Evolutionary conservation across 2,113 vertebrate species (phyloP), one percentile per base, ranked within the genome.

Genomic region (Regulus satrapa): DNA sequence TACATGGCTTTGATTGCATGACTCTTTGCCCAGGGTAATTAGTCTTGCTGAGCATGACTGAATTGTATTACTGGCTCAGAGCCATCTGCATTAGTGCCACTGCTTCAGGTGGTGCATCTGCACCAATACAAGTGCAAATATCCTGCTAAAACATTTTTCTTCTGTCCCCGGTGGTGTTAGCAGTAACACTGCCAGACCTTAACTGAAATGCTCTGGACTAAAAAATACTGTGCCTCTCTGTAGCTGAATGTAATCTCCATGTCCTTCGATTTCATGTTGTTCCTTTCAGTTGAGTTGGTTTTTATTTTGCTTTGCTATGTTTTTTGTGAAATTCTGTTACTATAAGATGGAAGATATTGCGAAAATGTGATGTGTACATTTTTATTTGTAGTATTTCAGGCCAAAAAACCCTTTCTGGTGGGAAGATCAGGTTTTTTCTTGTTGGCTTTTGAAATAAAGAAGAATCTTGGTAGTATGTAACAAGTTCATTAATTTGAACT

Each of bases 21-120:
- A 62, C 69, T 88, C 51, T 90, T 85, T 62, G 67, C 90, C 71
- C 86, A 68, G 29, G 55, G 67, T 96, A 92, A 85, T 93, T 92
- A 93, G 62, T 86, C 75, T 89, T 93, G 85, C 85, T 96, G 88
- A 92, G 92, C 76, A 58, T 64, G 71, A 66, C 67, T 93, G 82
- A 85, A 54, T 61, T 93, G 19, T 69, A 23, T 73, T 88, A 80
- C 67, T 93, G 90, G 63, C 88, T 85, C 18, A 31, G 58, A 85
- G 71, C 92, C 75, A 76, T 85, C 66, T 88, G 72, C 63, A 31
- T 90, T 90, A 92, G 58, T 77, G 79, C 40, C 34, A 14, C 85
- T 80, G 85, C 75, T 95, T 92, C 83, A 88, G 75, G 71, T 93
- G 77, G 71, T 92, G 64, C 32, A 69, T 95, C 71, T 90, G 75